Evolutionary conservation across 2,113 vertebrate species (phyloP), one percentile per base, ranked within the genome.

Genomic region (Chlorocebus sabaeus): DNA sequence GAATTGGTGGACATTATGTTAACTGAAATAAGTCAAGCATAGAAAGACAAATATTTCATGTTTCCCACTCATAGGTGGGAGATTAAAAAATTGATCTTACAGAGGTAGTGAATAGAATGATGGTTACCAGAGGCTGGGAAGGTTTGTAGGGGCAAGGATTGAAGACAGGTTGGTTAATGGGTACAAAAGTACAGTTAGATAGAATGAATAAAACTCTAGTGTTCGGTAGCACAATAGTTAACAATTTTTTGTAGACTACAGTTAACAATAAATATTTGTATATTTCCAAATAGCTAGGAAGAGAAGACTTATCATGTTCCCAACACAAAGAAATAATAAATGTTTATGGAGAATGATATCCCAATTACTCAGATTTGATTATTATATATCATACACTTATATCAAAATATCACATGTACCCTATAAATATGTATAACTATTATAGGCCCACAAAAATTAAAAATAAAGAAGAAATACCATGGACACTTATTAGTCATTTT

Each of bases 401-500:
- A 30, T 18, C 25, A 48, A 78, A 48, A 78, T 78, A 78, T 32
- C 75, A 48, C 8, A 78, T 48, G 16, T 17, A 18, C 30, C 16
- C 43, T 30, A 32, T 48, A 78, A 48, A 78, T 48, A 18, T 48
- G 16, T 32, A 32, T 30, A 48, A 40, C 18, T 11, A 48, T 48
- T 48, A 78, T 78, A 27, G 30, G 17, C 17, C 27, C 27, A 78
- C 16, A 78, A 48, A 32, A 78, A 48, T 48, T 48, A 78, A 32
- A 78, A 48, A 32, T 32, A 78, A 75, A 75, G 38, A 43, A 43
- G 40, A 94, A 92, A 96, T 78, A 61, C 40, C 27, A 73, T 9
- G 16, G 11, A 38, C 20, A 84, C 16, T 57, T 90, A 68, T 92
- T 59, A 79, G 43, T 95, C 43, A 92, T 87, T 84, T 67, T n/a